phyloP scores from a whole-genome alignment of 2,797 vertebrate species.

The Sebastes umbrosus region DNA sequence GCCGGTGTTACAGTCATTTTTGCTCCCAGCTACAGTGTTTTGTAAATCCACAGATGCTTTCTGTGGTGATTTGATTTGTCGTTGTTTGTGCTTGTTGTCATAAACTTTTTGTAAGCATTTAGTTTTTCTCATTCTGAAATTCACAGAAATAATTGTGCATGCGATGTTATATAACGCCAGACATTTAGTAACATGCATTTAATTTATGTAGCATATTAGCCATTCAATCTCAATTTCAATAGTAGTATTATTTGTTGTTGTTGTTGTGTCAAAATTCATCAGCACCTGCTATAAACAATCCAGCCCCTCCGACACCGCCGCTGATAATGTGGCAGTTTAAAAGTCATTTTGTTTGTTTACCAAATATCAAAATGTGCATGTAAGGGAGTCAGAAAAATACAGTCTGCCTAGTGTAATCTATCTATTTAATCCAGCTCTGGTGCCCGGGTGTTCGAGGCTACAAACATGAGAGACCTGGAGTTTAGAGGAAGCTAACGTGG shows the following conservation, averaged over 20 bases:
- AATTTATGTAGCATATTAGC: not conserved
- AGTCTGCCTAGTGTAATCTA: not conserved
- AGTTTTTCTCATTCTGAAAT: not conserved
- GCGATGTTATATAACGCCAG: not conserved
- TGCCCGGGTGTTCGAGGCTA: constrained; percentile 47
- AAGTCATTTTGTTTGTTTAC: not conserved
- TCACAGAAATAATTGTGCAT: not conserved
- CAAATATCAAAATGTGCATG: not conserved
- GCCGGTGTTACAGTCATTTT: not conserved
- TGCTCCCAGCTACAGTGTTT: not conserved
- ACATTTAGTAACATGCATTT: not conserved
- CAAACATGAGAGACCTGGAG: constrained; percentile 49
- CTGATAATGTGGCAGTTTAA: not conserved
- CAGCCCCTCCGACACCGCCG: not conserved
- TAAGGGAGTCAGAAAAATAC: not conserved
- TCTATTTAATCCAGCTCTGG: not conserved
- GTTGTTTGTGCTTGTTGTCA: not conserved
- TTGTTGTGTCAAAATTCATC: not conserved
- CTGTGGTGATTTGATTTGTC: not conserved
- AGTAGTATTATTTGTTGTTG: not conserved
- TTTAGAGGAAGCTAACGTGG: constrained; percentile 28
- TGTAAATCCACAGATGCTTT: not conserved
- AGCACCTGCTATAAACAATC: not conserved
- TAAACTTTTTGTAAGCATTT: not conserved
- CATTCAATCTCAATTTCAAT: not conserved